phyloP scores from a whole-genome alignment of 2,113 vertebrate genomes.

The Bos javanicus region DNA sequence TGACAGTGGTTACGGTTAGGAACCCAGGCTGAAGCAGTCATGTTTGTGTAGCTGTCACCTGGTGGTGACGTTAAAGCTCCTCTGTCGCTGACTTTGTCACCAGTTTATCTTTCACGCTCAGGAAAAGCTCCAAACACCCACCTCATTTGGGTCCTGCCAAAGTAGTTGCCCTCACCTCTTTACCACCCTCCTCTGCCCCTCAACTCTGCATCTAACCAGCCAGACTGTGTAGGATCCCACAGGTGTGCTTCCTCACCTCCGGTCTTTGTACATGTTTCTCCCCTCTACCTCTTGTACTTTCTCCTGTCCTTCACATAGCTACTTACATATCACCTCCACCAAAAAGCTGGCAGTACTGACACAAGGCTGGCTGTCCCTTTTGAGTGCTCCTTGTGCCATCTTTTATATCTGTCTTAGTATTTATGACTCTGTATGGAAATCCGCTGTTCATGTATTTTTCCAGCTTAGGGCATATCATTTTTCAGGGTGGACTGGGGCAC shows the following conservation, averaged over 20 bases:
- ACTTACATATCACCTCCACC: no score
- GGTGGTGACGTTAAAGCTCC: background rate
- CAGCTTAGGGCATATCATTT: no score
- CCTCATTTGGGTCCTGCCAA: background rate
- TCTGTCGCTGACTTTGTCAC: background rate
- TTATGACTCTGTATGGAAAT: no score
- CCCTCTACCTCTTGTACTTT: no score
- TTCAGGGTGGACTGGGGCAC: no score
- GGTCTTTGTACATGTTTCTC: background rate
- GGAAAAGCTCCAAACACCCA: background rate
- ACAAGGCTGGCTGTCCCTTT: no score
- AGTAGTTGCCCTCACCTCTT: background rate
- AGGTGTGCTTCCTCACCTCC: rapidly evolving
- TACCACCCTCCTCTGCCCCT: background rate
- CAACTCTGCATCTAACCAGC: background rate
- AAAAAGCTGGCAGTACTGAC: no score
- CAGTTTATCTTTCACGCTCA: background rate
- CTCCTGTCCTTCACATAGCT: no score
- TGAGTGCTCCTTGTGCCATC: no score
- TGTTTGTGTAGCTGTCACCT: background rate
- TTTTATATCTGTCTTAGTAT: no score
- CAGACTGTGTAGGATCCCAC: background rate
- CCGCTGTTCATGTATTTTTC: no score
- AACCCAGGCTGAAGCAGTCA: background rate
- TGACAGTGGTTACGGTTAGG: background rate